phyloP scores from a whole-genome alignment of 2,113 vertebrate genomes.

The Pomatostomus ruficeps region DNA sequence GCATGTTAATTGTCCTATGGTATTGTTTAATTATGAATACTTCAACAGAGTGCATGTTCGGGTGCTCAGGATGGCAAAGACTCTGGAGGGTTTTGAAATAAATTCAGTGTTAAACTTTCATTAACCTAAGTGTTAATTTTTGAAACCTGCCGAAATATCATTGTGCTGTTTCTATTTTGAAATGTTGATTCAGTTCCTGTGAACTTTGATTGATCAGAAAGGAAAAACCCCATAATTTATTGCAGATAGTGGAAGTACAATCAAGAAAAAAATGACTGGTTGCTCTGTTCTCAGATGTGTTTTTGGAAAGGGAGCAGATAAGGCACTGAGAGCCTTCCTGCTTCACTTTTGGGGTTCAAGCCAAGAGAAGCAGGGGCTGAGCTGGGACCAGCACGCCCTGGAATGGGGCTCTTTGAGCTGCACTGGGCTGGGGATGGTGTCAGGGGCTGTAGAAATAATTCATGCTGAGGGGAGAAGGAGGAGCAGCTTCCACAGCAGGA shows the following conservation, averaged over 20 bases:
- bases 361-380: not conserved
- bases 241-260: not conserved
- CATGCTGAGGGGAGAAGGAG: not conserved
- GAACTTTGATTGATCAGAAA: not conserved
- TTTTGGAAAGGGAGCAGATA: not conserved
- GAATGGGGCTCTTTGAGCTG: not conserved
- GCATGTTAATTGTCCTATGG: not conserved
- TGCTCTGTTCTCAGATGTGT: not conserved
- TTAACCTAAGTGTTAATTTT: not conserved
- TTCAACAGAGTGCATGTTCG: not conserved
- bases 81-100: not conserved
- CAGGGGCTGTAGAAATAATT: not conserved
- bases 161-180: not conserved
- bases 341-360: not conserved
- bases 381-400: not conserved
- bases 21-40: not conserved
- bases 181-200: not conserved
- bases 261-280: not conserved
- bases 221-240: not conserved
- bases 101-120: not conserved
- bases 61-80: not conserved
- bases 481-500: not conserved
- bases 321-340: not conserved
- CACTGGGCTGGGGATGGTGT: not conserved
- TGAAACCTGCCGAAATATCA: not conserved